phyloP scores from a whole-genome alignment of 1,140 invertebrate genomes.

The Nebria ingens region DNA sequence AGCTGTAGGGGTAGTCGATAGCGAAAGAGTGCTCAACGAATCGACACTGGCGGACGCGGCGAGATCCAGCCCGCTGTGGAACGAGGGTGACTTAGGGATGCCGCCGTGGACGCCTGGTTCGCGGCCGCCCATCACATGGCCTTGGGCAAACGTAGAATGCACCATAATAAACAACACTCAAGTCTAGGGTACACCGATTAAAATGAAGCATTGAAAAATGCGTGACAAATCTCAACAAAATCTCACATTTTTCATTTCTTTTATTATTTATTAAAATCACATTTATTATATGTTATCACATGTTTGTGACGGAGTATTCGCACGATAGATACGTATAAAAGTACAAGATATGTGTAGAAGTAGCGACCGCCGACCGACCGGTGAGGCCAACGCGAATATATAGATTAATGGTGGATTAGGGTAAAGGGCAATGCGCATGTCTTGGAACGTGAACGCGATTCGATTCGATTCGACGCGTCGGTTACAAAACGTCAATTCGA shows the following conservation, averaged over 20 bases:
- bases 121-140: constrained; percentile 41
- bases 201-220: too few species aligned
- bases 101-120: constrained; percentile 45
- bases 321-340: too few species aligned
- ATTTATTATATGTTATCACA: too few species aligned
- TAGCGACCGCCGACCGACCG: background rate
- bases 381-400: background rate
- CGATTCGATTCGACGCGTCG: background rate
- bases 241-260: too few species aligned
- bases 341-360: too few species aligned
- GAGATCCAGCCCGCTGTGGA: constrained; percentile 68
- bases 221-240: too few species aligned
- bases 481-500: background rate
- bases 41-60: constrained; percentile 47
- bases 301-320: too few species aligned
- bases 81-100: constrained; percentile 73
- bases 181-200: too few species aligned
- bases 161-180: too few species aligned
- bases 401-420: constrained; percentile 8
- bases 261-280: too few species aligned
- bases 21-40: constrained; percentile 27
- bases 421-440: constrained; percentile 1
- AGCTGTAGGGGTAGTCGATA: background rate
- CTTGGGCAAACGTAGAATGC: constrained; percentile 39
- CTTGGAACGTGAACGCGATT: background rate